Evolutionary conservation across 2,113 vertebrate species (phyloP), one percentile per base, ranked within the genome.

Genomic region (Tangachromis dhanisi): DNA sequence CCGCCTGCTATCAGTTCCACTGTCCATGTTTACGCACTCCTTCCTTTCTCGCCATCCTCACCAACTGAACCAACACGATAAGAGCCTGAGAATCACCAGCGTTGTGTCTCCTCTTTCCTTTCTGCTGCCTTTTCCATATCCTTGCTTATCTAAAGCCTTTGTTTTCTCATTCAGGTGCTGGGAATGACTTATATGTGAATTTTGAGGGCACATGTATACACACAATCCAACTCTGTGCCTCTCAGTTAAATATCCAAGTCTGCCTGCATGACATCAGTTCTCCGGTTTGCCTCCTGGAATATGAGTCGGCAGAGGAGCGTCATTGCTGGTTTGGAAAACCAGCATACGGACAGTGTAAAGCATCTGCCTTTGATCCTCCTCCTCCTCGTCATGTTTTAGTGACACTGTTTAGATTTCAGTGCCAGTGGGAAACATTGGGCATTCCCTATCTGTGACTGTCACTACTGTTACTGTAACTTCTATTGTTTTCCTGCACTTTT

Each of bases 21-120:
- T 19, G 40, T 84, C 79, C 12, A 4, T 91, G 86, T 91, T 94
- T 90, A 71, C 86, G 83, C 90, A 73, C 81, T 42, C 24, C 55
- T 80, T 80, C 87, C 68, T 79, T 80, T 84, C 78, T 47, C 55
- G 12, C 42, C 66, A 57, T 78, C 83, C 26, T 33, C 29, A 88
- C 81, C 95, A 91, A 92, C 95, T 96, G 95, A 80, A 94, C 86
- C 89, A 94, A 95, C 94, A 94, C 38, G 95, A 96, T 96, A 96
- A 96, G 92, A 91, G 85, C 80, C 33, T 26, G 87, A 90, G 90
- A 93, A 90, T 80, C 79, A 35, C 45, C 38, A 42, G 53, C 81
- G 63, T 83, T 71, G 53, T 81, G 40, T 66, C 73, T 51, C 45
- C 26, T 51, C 3, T 51, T 51, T 49, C 82, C 80, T 57, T 31